These are phyloP conservation scores for Hippoglossus hippoglossus DNA, from an alignment of 2,797 vertebrate species.

Conservation along the genomic window DNA sequence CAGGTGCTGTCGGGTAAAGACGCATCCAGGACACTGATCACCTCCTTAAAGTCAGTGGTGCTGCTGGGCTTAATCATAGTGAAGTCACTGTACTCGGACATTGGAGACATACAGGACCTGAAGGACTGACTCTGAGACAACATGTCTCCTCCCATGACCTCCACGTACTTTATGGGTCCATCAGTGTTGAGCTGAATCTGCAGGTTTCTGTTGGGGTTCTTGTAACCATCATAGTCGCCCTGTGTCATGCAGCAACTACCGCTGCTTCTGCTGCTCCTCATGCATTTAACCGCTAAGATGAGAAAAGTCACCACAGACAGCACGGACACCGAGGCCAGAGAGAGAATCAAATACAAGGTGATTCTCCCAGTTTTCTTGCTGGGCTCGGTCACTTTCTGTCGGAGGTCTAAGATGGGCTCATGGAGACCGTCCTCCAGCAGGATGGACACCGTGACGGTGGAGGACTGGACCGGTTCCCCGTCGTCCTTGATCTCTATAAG, in stretches of 20 bases:
- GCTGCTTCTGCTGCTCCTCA: too few species aligned
- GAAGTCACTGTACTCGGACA: too few species aligned
- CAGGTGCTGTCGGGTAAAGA: constrained; percentile 79
- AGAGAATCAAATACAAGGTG: constrained; percentile 95
- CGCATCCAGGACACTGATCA: constrained; percentile 76
- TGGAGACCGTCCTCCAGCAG: too few species aligned
- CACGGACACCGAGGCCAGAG: constrained; percentile 88
- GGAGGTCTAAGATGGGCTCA: too few species aligned
- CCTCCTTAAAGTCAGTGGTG: constrained; percentile 59
- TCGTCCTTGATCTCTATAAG: too few species aligned
- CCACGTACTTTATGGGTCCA: constrained; percentile 96
- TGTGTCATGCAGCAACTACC: constrained; percentile 64
- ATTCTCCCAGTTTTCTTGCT: constrained; percentile 77
- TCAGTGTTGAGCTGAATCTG: constrained; percentile 93
- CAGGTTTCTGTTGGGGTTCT: constrained; percentile 87
- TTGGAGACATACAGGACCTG: too few species aligned
- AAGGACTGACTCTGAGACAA: too few species aligned
- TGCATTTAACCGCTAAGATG: constrained; percentile 79
- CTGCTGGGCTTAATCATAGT: too few species aligned
- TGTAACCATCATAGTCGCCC: constrained; percentile 57
- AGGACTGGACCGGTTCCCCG: too few species aligned
- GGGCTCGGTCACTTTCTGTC: constrained; percentile 5
- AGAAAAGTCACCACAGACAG: constrained; percentile 84
- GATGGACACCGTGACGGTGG: constrained; percentile 30
- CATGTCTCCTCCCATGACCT: constrained; percentile 88